Conservation (phyloP, 2,888 invertebrate genomes). For the Parnassius apollo region DNA sequence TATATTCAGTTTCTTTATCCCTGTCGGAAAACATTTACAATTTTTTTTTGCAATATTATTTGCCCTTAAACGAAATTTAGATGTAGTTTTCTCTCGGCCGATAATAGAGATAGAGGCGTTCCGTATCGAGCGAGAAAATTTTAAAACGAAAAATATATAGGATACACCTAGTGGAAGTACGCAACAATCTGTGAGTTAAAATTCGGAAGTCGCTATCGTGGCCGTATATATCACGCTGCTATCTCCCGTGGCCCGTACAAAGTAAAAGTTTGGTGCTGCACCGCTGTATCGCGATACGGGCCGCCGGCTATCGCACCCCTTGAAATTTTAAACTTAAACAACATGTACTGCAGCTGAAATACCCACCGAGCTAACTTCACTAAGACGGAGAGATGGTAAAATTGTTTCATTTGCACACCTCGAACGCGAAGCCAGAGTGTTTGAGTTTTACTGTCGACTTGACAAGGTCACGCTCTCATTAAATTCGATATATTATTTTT, state of each 20-base stretch:
- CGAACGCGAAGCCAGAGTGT: neutral
- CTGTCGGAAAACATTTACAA: too few species aligned
- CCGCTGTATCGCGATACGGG: conserved; percentile 33
- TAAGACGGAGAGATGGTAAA: neutral
- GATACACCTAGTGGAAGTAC: neutral
- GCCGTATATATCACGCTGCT: conserved; percentile 39
- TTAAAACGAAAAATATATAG: neutral
- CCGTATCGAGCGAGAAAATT: too few species aligned
- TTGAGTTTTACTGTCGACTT: too few species aligned
- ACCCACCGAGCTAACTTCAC: neutral
- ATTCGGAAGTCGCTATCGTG: conserved; percentile 35
- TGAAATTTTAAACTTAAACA: conserved; percentile 38
- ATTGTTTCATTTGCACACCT: neutral
- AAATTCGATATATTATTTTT: too few species aligned
- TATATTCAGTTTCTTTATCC: too few species aligned
- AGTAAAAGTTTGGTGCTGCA: conserved; percentile 34
- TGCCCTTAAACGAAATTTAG: too few species aligned
- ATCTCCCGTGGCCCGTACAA: conserved; percentile 33
- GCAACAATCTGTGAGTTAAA: conserved; percentile 28
- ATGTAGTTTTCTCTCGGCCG: too few species aligned
- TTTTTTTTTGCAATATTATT: too few species aligned
- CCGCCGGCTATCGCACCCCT: conserved; percentile 30
- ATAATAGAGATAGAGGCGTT: too few species aligned
- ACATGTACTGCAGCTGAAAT: conserved; percentile 5
- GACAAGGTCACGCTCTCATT: too few species aligned